Evolutionary conservation across 2,113 vertebrate species (phyloP).

Genomic region (Lepisosteus oculatus): DNA sequence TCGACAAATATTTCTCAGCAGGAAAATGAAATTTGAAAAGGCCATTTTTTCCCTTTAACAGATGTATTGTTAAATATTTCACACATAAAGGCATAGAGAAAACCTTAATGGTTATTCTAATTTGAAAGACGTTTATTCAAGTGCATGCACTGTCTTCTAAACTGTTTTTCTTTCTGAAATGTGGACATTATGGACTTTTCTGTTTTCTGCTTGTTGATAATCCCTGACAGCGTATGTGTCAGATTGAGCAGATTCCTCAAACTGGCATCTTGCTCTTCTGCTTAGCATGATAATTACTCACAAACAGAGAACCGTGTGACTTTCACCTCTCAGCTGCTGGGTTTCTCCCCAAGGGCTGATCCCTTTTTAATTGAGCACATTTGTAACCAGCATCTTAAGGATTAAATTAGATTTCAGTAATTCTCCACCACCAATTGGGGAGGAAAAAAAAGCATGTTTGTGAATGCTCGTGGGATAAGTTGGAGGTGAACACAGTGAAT

Average conservation of each 20-base stretch:
- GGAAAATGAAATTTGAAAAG: neutral
- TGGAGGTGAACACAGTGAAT: conserved; percentile 70
- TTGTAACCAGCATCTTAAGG: conserved; percentile 50
- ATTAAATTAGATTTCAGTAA: conserved; percentile 65
- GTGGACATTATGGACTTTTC: neutral
- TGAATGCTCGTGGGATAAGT: conserved; percentile 65
- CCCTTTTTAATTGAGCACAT: conserved; percentile 65
- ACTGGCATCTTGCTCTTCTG: conserved; percentile 48
- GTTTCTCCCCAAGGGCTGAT: conserved; percentile 61
- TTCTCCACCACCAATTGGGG: conserved; percentile 33
- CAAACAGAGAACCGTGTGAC: conserved; percentile 59
- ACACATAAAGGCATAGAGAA: no score
- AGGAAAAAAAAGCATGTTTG: conserved; percentile 57
- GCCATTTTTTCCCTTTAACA: neutral
- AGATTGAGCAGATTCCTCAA: conserved; percentile 39
- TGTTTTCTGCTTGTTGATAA: conserved; percentile 1
- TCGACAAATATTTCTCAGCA: neutral
- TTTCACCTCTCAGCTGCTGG: conserved; percentile 56
- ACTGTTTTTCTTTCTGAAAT: neutral
- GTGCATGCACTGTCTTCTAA: no score
- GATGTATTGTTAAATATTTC: no score
- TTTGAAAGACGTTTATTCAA: no score
- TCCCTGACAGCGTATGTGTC: conserved; percentile 29
- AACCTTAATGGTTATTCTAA: no score
- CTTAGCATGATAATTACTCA: conserved; percentile 71